Base-by-base conservation (phyloP, 53 echinoderm and acorn worm genomes). In the Paelopatides confundens region DNA sequence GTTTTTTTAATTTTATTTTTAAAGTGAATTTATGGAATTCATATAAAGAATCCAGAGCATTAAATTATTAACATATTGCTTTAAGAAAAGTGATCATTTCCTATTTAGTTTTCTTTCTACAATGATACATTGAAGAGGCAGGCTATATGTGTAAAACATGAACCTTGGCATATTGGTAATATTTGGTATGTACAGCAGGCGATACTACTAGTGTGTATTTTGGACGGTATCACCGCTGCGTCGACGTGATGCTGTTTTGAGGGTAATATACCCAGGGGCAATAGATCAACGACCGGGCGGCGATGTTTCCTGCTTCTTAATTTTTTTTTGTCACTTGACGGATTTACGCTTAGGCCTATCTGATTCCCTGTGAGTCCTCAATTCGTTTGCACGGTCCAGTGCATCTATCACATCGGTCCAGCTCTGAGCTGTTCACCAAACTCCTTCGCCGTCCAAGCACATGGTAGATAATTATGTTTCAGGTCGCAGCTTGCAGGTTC, bases 371-470 rank as follows among this genome's bases (percentile, higher is more conserved):
- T 47, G 52, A 81, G 58, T 81, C 52, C 81, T 54, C 58, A 58
- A 81, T 81, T 81, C 81, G 58, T 81, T 81, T 81, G 81, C 81
- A 81, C 54, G 81, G 81, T 81, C 81, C 81, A 81, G 29, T 54
- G 81, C 31, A 53, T 81, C 81, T 52, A 81, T 81, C 81, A 52
- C 81, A 58, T 81, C 35, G 81, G 52, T 51, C 81, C 81, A 81
- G 81, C 81, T 81, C 35, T 81, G 81, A 81, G 81, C 58, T 54
- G 81, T 81, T 81, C 52, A 50, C 81, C 81, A 81, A 58, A 21
- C 58, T 81, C 52, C 33, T 81, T 29, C 1, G 31, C 30, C 81
- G 81, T 52, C 32, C 77, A n/a, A 37, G 77, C 81, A 81, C 53
- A 52, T 81, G 81, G 81, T 15, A 17, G 58, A 58, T 81, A 81